Conservation (phyloP, 2,113 vertebrate genomes). For the Engraulis encrasicolus region DNA sequence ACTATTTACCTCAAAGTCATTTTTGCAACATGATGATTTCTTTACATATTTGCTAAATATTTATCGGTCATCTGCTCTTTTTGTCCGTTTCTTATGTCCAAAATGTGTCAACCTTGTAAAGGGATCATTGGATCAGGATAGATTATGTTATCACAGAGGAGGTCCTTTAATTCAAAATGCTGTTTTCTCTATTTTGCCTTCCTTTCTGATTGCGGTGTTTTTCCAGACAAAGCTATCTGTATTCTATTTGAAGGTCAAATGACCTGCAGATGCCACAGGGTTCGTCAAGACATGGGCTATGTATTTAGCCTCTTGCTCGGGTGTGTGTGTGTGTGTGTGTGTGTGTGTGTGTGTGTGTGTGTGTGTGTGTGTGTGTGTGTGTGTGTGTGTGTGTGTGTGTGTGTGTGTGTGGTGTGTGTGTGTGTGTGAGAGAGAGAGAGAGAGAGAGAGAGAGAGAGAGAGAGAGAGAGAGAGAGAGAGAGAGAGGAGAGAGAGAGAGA, state of each 20-base stretch:
- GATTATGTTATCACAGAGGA: background rate
- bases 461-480: too few relatives aligned
- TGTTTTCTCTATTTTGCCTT: background rate
- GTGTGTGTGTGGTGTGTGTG: background rate
- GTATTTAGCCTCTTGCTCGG: background rate
- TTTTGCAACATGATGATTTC: too few relatives aligned
- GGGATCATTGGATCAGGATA: background rate
- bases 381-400: conserved; percentile 22
- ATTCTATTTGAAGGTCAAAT: conserved; percentile 27
- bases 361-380: conserved; percentile 36
- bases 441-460: too few relatives aligned
- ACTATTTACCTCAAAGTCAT: too few relatives aligned
- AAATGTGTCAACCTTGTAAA: background rate
- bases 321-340: conserved; percentile 23
- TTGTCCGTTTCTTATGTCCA: background rate
- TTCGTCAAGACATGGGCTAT: conserved; percentile 5
- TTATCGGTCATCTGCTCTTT: background rate
- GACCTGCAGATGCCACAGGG: background rate
- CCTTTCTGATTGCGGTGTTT: background rate
- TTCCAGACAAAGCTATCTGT: background rate
- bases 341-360: conserved; percentile 1
- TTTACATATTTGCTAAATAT: background rate
- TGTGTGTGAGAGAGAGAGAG: conserved; percentile 29
- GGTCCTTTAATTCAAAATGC: background rate
- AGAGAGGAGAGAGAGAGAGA: too few relatives aligned